Percentiles rank a stretch among this genome's conserved stretches.
Conservation (phyloP, 2,113 vertebrate species). For the Austrofundulus limnaeus region DNA sequence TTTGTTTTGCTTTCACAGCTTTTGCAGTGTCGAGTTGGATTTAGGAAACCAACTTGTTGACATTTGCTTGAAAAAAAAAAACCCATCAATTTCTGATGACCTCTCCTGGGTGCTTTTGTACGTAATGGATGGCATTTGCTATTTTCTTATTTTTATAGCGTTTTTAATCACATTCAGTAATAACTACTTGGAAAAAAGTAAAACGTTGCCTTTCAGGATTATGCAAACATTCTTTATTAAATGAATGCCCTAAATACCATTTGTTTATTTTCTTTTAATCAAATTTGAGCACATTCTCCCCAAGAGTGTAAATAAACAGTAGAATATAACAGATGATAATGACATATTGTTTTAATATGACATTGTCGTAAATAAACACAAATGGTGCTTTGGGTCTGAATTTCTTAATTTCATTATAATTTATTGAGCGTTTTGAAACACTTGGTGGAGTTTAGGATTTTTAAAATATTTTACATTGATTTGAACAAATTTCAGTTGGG, state of each 20-base stretch:
- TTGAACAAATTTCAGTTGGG: too few species aligned
- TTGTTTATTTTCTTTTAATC: not conserved
- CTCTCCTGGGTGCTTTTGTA: slow-evolving; percentile 23
- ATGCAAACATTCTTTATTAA: too few species aligned
- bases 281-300: not conserved
- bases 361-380: too few species aligned
- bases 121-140: slow-evolving; percentile 6
- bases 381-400: too few species aligned
- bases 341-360: too few species aligned
- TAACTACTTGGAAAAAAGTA: not conserved
- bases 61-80: slow-evolving; percentile 29
- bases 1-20: slow-evolving; percentile 5
- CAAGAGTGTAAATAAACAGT: not conserved
- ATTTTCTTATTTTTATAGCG: slow-evolving; percentile 3
- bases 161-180: not conserved
- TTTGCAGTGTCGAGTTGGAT: slow-evolving; percentile 13
- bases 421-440: too few species aligned
- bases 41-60: slow-evolving; percentile 51
- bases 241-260: not conserved
- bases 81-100: slow-evolving; percentile 42
- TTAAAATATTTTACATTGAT: too few species aligned
- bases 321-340: too few species aligned
- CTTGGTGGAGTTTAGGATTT: too few species aligned
- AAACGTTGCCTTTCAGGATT: not conserved
- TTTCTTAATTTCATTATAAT: too few species aligned